Percentiles rank a stretch among this genome's conserved stretches.
Conservation (phyloP, 2,797 vertebrate species). For the Masticophis lateralis region DNA sequence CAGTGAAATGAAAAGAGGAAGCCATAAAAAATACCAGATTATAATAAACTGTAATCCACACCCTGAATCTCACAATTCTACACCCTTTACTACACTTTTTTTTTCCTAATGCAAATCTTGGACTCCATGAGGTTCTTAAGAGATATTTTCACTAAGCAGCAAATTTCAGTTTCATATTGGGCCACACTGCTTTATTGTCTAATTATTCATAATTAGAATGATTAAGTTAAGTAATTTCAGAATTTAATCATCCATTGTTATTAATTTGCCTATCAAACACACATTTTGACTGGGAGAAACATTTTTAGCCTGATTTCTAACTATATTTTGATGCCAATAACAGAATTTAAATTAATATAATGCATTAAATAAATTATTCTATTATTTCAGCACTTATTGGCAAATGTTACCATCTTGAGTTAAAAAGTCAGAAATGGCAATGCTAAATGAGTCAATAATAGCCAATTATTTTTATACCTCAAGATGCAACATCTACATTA, state of each 20-base stretch:
- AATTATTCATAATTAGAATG: neutral
- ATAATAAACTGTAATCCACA: neutral
- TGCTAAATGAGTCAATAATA: neutral
- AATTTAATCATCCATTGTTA: neutral
- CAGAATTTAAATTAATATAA: neutral
- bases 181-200: neutral
- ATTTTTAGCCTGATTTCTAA: neutral
- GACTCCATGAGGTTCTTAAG: neutral
- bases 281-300: neutral
- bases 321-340: neutral
- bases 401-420: conserved; percentile 13
- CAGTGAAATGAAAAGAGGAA: neutral
- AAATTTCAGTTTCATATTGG: neutral
- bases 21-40: neutral
- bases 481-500: neutral
- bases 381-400: neutral
- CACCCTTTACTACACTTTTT: neutral
- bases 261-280: neutral
- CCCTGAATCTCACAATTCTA: neutral
- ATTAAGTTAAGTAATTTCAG: neutral
- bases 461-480: neutral
- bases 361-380: neutral
- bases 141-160: neutral
- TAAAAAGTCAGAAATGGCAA: neutral
- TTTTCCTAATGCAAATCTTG: neutral